Evolutionary conservation across 1,140 invertebrate species (phyloP), one percentile per base, ranked within the genome.

Genomic region (Tribolium castaneum): DNA sequence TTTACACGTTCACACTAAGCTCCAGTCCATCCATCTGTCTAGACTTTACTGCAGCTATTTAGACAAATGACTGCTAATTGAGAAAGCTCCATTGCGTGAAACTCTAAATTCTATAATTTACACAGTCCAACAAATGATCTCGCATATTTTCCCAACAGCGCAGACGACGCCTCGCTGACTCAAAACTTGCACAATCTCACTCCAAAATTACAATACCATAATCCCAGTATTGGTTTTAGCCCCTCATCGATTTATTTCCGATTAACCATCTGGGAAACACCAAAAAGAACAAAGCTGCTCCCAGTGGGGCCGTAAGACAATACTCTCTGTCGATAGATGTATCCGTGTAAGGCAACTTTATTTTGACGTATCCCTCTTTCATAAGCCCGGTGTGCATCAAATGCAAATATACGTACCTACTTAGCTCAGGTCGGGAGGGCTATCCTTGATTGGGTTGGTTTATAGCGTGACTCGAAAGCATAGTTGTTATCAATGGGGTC

Each of bases 61-160:
- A 79, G 76, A 77, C 78, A 78, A 82, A 80, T 79, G 54, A 52
- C 77, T 56, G 70, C 79, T 76, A 80, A 82, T 80, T 79, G 79
- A 75, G 77, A 72, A 51, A 72, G 70, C 70, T 72, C 19, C 50
- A 72, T 72, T 72, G 70, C 70, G 70, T 72, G 22, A 72, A 50
- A 39, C 50, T 52, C 39, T 50, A 50, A 50, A 72, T 72, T 52
- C 70, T 72, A 72, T 72, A 72, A 72, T 72, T 72, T 72, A 34
- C 50, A 25, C 70, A 50, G 13, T 52, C 52, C 71, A 22, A 52
- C 71, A 73, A 73, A 73, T 73, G 71, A 73, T 73, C 49, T 51
- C 71, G 30, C 59, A 66, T 66, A 66, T 66, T 66, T 66, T 66
- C 59, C 25, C 25, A 30, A 30, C 25, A 30, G 25, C 25, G 14